Evolutionary conservation across 1,140 invertebrate species (phyloP).

Genomic region (Euglossa dilemma): DNA sequence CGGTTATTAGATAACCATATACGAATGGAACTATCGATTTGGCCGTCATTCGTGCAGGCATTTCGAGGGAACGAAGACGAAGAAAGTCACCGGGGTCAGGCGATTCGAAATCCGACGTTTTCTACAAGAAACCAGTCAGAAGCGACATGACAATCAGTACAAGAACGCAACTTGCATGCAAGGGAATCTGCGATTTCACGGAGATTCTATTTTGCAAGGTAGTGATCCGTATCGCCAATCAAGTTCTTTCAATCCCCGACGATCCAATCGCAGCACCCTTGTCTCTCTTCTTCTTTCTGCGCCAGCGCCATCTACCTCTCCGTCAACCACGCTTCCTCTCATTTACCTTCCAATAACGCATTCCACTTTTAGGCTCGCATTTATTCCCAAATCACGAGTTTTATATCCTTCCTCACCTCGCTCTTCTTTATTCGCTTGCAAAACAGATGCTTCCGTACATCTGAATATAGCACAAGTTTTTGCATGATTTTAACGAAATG

Average conservation of each 20-base stretch:
- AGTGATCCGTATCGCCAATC: constrained; percentile 62
- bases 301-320: neutral
- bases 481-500: no score
- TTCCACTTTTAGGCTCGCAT: neutral
- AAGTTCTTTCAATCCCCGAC: constrained; percentile 57
- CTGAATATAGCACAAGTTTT: no score
- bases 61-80: neutral
- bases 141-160: constrained; percentile 21
- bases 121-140: neutral
- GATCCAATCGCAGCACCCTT: constrained; percentile 49
- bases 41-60: neutral
- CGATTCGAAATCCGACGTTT: constrained; percentile 10
- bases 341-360: constrained; percentile 48
- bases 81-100: no score
- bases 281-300: neutral
- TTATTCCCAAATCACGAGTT: neutral
- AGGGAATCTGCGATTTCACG: constrained; percentile 51
- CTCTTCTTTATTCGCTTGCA: no score
- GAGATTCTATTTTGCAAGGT: constrained; percentile 56
- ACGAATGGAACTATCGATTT: neutral
- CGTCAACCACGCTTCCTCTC: constrained; percentile 3
- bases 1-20: neutral
- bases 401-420: neutral
- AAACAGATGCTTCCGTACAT: no score
- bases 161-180: constrained; percentile 24